Evolutionary conservation across 2,113 vertebrate species (phyloP).

Genomic region (Rynchops niger): DNA sequence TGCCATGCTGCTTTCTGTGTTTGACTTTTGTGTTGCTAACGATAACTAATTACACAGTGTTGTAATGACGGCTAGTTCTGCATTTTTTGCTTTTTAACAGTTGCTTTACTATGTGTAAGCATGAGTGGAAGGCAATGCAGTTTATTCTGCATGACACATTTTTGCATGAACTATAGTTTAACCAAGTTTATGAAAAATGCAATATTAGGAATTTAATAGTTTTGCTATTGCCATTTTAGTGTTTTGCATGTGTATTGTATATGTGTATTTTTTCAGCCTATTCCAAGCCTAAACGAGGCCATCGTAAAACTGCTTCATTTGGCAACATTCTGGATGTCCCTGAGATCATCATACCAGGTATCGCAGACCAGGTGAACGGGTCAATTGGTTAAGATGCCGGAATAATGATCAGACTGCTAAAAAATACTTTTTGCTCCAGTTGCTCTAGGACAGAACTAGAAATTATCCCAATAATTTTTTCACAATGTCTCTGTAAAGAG

Average conservation of each 20-base stretch:
- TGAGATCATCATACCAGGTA: conserved; percentile 99
- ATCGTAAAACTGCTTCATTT: conserved; percentile 99
- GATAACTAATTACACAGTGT: conserved; percentile 64
- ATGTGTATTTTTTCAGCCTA: conserved; percentile 96
- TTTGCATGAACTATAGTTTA: conserved; percentile 80
- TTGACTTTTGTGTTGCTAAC: conserved; percentile 70
- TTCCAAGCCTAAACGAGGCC: conserved; percentile 96
- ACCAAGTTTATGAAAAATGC: conserved; percentile 74
- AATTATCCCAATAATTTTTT: neutral
- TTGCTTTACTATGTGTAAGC: conserved; percentile 71
- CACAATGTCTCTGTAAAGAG: neutral
- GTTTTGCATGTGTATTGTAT: conserved; percentile 94
- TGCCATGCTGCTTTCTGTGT: conserved; percentile 67
- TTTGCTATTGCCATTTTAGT: conserved; percentile 81
- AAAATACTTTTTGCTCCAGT: conserved; percentile 87
- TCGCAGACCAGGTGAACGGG: conserved; percentile 77
- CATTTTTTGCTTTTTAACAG: conserved; percentile 76
- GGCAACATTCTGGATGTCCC: conserved; percentile 99
- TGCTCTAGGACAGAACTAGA: neutral
- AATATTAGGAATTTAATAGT: conserved; percentile 74
- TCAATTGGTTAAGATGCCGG: conserved; percentile 69
- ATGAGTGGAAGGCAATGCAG: conserved; percentile 77
- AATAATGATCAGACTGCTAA: conserved; percentile 75
- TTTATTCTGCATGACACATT: conserved; percentile 76
- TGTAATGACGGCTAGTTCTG: conserved; percentile 59